These are phyloP conservation scores for Amia ocellicauda DNA, from an alignment of 2,113 vertebrate genomes.

Conservation along the genomic window DNA sequence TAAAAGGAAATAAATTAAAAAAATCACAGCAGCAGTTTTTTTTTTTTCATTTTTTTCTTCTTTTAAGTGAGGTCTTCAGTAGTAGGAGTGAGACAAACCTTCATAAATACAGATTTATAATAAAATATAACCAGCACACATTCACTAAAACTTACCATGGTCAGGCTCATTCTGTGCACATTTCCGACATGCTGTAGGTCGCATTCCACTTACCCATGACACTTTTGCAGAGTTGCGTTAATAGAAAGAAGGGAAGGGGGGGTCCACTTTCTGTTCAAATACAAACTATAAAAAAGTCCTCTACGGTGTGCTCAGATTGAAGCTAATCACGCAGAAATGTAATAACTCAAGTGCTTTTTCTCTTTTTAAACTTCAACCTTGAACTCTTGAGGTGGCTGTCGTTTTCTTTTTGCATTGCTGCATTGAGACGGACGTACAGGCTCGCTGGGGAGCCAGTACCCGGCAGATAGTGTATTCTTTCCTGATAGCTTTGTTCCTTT, in stretches of 20 bases:
- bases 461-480: constrained; percentile 1
- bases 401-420: constrained; percentile 13
- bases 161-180: constrained; percentile 89
- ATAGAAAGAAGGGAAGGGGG: constrained; percentile 68
- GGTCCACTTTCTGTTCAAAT: constrained; percentile 35
- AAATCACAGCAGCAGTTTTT: constrained; percentile 83
- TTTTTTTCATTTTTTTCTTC: too few species aligned
- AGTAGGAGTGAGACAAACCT: constrained; percentile 82
- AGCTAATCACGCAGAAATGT: constrained; percentile 6
- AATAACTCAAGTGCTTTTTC: constrained; percentile 15
- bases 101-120: constrained; percentile 76
- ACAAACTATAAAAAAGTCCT: constrained; percentile 27
- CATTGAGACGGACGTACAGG: constrained; percentile 13
- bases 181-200: constrained; percentile 88
- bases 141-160: constrained; percentile 76
- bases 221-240: constrained; percentile 74
- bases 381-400: too few species aligned
- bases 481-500: not conserved
- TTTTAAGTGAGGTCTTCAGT: constrained; percentile 78
- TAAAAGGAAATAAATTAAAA: constrained; percentile 60
- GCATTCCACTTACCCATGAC: constrained; percentile 84
- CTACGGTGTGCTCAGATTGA: constrained; percentile 6
- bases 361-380: not conserved
- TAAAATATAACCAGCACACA: constrained; percentile 76
- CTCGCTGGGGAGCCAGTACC: constrained; percentile 11